Evolutionary conservation across 1,140 invertebrate species (phyloP).

Genomic region (Megalonaias nervosa): DNA sequence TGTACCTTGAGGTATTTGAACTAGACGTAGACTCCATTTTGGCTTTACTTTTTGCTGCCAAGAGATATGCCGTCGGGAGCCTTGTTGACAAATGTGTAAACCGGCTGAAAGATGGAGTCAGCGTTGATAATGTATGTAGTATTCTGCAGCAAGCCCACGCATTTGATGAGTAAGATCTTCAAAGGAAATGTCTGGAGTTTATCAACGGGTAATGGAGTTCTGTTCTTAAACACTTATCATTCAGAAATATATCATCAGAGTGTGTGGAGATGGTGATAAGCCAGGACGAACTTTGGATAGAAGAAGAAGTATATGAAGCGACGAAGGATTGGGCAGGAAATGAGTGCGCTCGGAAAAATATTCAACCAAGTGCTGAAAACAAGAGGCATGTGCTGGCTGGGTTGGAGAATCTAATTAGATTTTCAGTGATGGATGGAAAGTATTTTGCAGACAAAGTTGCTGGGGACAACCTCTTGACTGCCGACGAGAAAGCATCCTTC

Average conservation of each 20-base stretch:
- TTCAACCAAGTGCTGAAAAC: slow-evolving; percentile 6
- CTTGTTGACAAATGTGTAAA: slow-evolving; percentile 8
- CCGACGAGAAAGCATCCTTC: slow-evolving; percentile 6
- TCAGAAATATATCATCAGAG: background rate
- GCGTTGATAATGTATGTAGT: slow-evolving; percentile 7
- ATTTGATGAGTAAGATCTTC: slow-evolving; percentile 7
- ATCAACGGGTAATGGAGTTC: slow-evolving; percentile 15
- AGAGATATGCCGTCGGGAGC: slow-evolving; percentile 4
- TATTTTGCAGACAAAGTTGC: slow-evolving; percentile 17
- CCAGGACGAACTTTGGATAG: slow-evolving; percentile 7
- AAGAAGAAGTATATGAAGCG: slow-evolving; percentile 19
- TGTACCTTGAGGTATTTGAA: slow-evolving; percentile 20
- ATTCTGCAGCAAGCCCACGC: slow-evolving; percentile 23
- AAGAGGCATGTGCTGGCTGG: slow-evolving; percentile 21
- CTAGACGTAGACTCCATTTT: slow-evolving; percentile 5
- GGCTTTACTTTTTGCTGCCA: slow-evolving; percentile 14
- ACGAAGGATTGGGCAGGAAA: slow-evolving; percentile 11
- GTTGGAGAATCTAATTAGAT: slow-evolving; percentile 12
- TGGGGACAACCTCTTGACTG: background rate
- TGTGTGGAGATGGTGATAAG: slow-evolving; percentile 13
- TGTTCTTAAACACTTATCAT: slow-evolving; percentile 9
- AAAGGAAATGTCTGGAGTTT: slow-evolving; percentile 16
- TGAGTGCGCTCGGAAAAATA: slow-evolving; percentile 18
- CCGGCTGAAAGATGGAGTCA: slow-evolving; percentile 15
- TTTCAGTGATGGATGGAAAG: slow-evolving; percentile 22